Base-by-base conservation (phyloP, 2,888 invertebrate genomes). In the Philhelius pedissequus region DNA sequence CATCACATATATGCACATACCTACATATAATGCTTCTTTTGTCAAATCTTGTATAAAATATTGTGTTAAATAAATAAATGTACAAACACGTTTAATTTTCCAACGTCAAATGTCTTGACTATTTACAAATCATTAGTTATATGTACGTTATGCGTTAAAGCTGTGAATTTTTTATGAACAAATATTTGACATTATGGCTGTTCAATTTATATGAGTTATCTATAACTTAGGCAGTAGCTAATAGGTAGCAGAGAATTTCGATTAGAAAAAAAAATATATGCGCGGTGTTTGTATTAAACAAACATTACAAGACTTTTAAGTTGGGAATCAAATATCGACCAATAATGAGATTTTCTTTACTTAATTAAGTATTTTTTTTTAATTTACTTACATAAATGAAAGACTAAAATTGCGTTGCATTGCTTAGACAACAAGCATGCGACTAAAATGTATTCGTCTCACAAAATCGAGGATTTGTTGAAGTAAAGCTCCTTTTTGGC, bases 121-220 rank as follows among this genome's bases (percentile, higher is more conserved):
- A 64, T 76, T 76, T 76, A 54, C 45, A 52, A 69, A 68, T 52
- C 62, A 64, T 76, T 64, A 64, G 48, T 64, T 48, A 76, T 43
- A 62, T 35, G 48, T 64, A 62, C 43, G 48, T 64, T 38, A 70
- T 43, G 25, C 18, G 32, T 40, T 27, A 52, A 64, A 69, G 77
- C 70, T 64, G 81, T 58, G 76, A 54, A 56, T 45, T 48, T 48
- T 48, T 64, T 32, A 64, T 48, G 48, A 64, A 64, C 64, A 64
- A 64, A 64, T 64, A 64, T 64, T 64, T 64, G 18, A 48, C 15
- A 48, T 30, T 64, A 13, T 20, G 25, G 4, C 32, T 64, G 15
- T 48, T 48, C 32, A 32, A 32, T 48, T 48, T 64, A 32, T 64
- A 32, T 48, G 32, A 9, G n/a, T 25, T 48, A 0, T 60, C 45